Percentiles rank a stretch among this genome's conserved stretches.
Evolutionary conservation across 1,140 invertebrate species (phyloP).

Genomic region (Chrysomallon squamiferum): DNA sequence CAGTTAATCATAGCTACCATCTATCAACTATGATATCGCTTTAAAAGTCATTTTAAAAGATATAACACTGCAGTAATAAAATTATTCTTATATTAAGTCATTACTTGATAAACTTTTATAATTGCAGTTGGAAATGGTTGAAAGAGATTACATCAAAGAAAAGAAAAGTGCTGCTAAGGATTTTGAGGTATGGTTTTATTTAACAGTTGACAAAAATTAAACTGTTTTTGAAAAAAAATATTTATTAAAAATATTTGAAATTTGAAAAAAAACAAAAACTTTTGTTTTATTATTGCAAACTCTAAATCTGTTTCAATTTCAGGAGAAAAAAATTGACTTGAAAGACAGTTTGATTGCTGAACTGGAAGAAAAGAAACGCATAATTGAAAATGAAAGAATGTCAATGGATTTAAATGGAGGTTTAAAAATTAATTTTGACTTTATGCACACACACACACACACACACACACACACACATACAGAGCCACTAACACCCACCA

Average conservation of each 20-base stretch:
- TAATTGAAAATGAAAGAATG: slow-evolving; percentile 86
- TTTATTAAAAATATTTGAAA: too few species aligned
- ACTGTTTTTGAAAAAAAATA: too few species aligned
- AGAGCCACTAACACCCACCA: too few species aligned
- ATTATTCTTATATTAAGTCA: too few species aligned
- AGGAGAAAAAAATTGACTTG: slow-evolving; percentile 90
- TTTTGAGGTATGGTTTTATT: slow-evolving; percentile 74
- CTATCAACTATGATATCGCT: neutral
- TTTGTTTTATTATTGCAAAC: too few species aligned
- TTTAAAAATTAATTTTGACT: slow-evolving; percentile 57
- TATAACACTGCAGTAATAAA: too few species aligned
- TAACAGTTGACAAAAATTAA: too few species aligned
- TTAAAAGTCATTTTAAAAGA: too few species aligned
- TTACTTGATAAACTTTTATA: too few species aligned
- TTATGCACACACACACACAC: too few species aligned
- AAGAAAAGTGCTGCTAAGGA: slow-evolving; percentile 87
- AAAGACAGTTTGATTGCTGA: slow-evolving; percentile 88
- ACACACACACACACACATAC: too few species aligned
- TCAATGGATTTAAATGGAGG: slow-evolving; percentile 88
- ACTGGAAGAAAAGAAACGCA: slow-evolving; percentile 89
- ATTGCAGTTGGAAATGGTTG: slow-evolving; percentile 77
- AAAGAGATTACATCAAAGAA: slow-evolving; percentile 86
- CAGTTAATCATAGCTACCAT: neutral
- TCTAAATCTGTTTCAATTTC: slow-evolving; percentile 3
- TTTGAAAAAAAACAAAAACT: too few species aligned